A percentile compares a stretch with the other conserved stretches of the same genome.
Conservation (phyloP, 2,888 invertebrate genomes). For the Chironomus tentans region DNA sequence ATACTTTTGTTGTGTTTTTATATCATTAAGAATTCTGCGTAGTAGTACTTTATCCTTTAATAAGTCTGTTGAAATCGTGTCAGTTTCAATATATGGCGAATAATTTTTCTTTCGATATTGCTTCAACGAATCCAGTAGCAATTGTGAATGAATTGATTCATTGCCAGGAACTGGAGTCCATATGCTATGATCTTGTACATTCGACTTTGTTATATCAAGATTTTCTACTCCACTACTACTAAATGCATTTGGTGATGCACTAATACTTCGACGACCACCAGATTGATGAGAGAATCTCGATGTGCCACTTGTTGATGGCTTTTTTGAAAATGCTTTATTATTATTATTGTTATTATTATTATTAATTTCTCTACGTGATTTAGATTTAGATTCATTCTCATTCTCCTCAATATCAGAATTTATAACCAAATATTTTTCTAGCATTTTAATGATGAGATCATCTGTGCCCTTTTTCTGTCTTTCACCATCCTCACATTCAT, state of each 20-base stretch:
- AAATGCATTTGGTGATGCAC: not conserved
- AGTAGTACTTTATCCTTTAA: conserved; percentile 63
- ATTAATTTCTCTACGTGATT: conserved; percentile 5
- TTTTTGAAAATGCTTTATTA: not conserved
- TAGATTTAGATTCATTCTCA: not conserved
- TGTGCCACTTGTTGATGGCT: conserved; percentile 15
- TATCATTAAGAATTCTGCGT: conserved; percentile 63
- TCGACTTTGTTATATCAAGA: conserved; percentile 15
- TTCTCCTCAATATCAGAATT: conserved; percentile 33
- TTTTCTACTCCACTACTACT: not conserved
- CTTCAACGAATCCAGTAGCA: conserved; percentile 15
- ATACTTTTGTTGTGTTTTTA: conserved; percentile 51
- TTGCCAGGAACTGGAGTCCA: conserved; percentile 20
- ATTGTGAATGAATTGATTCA: conserved; percentile 10
- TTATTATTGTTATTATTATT: conserved; percentile 7
- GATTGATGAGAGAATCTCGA: not conserved
- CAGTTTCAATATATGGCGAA: conserved; percentile 43
- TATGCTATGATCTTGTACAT: conserved; percentile 25
- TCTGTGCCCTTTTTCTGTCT: conserved; percentile 29
- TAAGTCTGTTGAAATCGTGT: conserved; percentile 61
- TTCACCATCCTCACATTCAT: conserved; percentile 48
- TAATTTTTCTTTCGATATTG: conserved; percentile 26
- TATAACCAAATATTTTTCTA: conserved; percentile 35
- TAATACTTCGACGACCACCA: not conserved
- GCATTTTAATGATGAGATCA: conserved; percentile 35